Percentiles rank a stretch among this genome's conserved stretches.
Evolutionary conservation across 30 jellyfish, hydroid and myxozoan genomes (phyloP).

Genomic region (Cassiopea xamachana): DNA sequence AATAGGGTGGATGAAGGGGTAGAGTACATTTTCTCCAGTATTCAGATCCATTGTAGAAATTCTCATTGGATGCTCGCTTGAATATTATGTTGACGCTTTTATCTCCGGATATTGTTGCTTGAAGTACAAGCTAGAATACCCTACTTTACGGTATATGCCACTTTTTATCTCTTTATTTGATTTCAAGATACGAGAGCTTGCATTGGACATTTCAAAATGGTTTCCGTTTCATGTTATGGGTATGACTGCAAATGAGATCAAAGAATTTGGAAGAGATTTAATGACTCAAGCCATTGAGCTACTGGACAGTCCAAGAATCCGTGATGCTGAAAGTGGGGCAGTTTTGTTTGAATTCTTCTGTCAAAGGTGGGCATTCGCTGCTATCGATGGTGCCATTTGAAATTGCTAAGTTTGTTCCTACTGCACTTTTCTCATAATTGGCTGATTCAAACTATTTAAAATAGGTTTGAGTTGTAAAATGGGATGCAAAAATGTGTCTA

Average conservation of each 20-base stretch:
- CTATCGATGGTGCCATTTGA: neutral
- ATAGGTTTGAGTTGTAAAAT: too few relatives aligned
- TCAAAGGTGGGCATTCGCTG: slow-evolving; percentile 38
- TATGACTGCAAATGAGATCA: slow-evolving; percentile 1
- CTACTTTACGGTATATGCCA: neutral
- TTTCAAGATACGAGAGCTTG: slow-evolving; percentile 73
- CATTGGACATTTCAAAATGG: slow-evolving; percentile 58
- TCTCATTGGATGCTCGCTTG: too few relatives aligned
- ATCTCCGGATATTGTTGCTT: too few relatives aligned
- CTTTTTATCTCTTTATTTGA: neutral
- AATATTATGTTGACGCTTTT: too few relatives aligned
- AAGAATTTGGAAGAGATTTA: slow-evolving; percentile 24
- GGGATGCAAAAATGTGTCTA: too few relatives aligned
- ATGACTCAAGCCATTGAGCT: slow-evolving; percentile 13
- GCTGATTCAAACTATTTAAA: too few relatives aligned
- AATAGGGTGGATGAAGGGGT: too few relatives aligned
- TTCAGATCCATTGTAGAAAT: too few relatives aligned
- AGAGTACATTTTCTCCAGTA: too few relatives aligned
- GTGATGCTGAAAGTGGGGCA: slow-evolving; percentile 95
- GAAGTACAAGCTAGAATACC: too few relatives aligned
- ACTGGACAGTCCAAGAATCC: slow-evolving; percentile 73
- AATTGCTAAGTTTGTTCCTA: neutral
- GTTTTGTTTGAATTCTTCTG: slow-evolving; percentile 56
- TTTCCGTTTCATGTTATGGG: slow-evolving; percentile 24
- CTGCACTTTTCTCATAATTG: too few relatives aligned